Evolutionary conservation across 2,888 invertebrate species (phyloP).

Genomic region (Cinara cedri): DNA sequence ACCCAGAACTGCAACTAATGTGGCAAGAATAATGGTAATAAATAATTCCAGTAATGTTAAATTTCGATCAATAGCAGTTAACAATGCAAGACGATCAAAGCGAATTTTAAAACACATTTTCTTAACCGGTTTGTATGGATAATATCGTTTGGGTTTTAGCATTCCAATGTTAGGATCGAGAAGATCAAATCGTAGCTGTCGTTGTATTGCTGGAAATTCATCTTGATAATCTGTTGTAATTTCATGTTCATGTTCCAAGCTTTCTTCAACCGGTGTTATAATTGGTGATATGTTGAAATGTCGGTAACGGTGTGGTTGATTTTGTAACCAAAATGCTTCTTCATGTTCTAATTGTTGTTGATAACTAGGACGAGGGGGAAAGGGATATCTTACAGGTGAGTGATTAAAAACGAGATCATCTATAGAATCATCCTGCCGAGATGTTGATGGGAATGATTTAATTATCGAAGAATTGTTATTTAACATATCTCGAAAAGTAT

Average conservation of each 20-base stretch:
- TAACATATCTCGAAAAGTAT: conserved; percentile 79
- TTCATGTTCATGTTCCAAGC: conserved; percentile 43
- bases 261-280: conserved; percentile 51
- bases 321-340: conserved; percentile 38
- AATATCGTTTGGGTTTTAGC: conserved; percentile 52
- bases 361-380: conserved; percentile 34
- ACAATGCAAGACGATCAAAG: conserved; percentile 88
- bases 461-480: conserved; percentile 49
- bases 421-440: conserved; percentile 34
- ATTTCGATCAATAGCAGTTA: conserved; percentile 93
- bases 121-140: conserved; percentile 41
- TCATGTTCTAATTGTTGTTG: conserved; percentile 48
- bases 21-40: conserved; percentile 81
- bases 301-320: conserved; percentile 34
- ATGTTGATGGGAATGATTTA: conserved; percentile 61
- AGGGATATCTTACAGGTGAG: conserved; percentile 43
- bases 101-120: conserved; percentile 72
- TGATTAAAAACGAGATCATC: conserved; percentile 55
- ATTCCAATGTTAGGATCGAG: conserved; percentile 43
- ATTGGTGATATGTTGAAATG: conserved; percentile 48
- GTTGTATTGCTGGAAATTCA: conserved; percentile 45
- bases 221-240: conserved; percentile 41
- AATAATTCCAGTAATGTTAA: conserved; percentile 81
- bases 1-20: conserved; percentile 84
- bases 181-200: conserved; percentile 43